Base-by-base conservation (phyloP, 2,888 invertebrate genomes). In the Iphiclides podalirius region DNA sequence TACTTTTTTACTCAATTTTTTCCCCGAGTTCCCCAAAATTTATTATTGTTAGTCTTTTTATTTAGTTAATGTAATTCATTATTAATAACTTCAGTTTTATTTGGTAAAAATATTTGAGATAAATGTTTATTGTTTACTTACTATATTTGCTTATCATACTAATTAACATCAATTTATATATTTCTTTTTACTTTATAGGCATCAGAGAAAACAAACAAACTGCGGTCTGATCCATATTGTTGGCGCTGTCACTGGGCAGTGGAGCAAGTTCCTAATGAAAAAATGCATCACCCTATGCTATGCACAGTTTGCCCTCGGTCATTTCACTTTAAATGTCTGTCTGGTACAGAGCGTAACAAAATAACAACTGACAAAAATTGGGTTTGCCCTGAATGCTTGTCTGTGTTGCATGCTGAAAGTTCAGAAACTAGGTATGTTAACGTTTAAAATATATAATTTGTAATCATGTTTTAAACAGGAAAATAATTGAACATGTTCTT, bases 321-420 rank as follows among this genome's bases (percentile, higher is more conserved):
- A 0, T 98, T 92, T 85, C 98, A 98, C 82, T 88, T 89, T 9
- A 94, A 92, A 70, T 98, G 98, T 79, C 90, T 94, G 51, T 77
- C 84, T 0, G 76, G 80, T 7, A 90, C 53, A 0, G 86, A 86
- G 52, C 64, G 85, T 70, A 62, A 82, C 86, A 66, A 91, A 90
- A 71, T 75, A 9, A 58, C 57, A 12, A 3, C 57, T 1, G 77
- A 78, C 6, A 81, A 79, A 48, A 79, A 61, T 47, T 97, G 96
- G 96, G 92, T 94, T 40, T 98, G 98, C 70, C 94, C 95, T 0
- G 98, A 98, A 75, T 98, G 98, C 75, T 89, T 93, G 55, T 77
- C 89, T 4, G 91, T 95, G 41, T 83, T 95, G 55, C 91, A 91
- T 62, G 94, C 94, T 4, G 94, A 95, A 74, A 93, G 92, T 68